Conservation (phyloP, 2,113 vertebrate genomes). For the Oostethus manadensis region DNA sequence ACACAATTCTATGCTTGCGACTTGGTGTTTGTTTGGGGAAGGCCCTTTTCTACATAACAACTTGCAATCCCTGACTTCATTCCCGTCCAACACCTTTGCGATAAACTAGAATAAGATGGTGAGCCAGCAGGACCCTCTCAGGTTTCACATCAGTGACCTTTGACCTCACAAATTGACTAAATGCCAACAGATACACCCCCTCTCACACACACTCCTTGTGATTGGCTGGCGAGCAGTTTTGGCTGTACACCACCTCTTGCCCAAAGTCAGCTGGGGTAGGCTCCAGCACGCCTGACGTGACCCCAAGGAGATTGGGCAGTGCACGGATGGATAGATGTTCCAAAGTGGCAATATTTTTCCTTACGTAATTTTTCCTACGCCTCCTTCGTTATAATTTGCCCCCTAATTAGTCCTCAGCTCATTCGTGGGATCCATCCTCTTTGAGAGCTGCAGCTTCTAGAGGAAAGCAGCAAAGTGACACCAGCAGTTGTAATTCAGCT, state of each 20-base stretch:
- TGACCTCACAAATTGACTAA: background rate
- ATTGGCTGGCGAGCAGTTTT: too few relatives aligned
- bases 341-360: background rate
- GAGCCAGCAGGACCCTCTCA: too few relatives aligned
- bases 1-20: too few relatives aligned
- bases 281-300: background rate
- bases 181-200: background rate
- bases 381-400: slow-evolving; percentile 37
- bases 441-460: slow-evolving; percentile 34
- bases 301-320: background rate
- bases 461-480: slow-evolving; percentile 31
- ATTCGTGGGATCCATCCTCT: slow-evolving; percentile 42
- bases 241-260: too few relatives aligned
- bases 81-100: background rate
- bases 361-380: background rate
- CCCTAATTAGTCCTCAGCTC: slow-evolving; percentile 54
- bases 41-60: background rate
- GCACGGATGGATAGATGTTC: too few relatives aligned
- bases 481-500: slow-evolving; percentile 15
- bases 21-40: too few relatives aligned
- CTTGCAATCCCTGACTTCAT: background rate
- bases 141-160: background rate
- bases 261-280: background rate
- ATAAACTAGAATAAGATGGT: background rate
- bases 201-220: background rate